Evolutionary conservation across 2,113 vertebrate genomes (phyloP), one percentile per base, ranked within the genome.

Genomic region (Myrmecobius fasciatus): DNA sequence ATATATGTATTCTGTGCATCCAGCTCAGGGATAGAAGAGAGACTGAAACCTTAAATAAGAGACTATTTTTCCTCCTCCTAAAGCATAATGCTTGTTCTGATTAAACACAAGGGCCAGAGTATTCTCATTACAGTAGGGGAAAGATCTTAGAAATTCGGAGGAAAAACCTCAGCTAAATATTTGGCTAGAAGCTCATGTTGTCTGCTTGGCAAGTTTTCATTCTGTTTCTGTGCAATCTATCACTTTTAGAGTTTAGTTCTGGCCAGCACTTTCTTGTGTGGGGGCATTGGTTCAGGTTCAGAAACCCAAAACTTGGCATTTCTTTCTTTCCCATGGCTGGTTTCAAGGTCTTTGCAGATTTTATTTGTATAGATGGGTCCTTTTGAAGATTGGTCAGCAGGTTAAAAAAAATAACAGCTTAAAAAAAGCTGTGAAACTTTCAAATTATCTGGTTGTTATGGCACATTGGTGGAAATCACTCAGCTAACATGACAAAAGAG

Each of bases 171-270:
- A 49, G 48, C 52, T 60, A 46, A 22, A 8, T 51, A 52, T 51
- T 31, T 92, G 93, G 94, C 51, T 91, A 51, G 60, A 92, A 93
- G 47, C 46, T 91, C 3, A 3, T 52, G 11, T 43, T 75, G 25
- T 56, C 91, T 31, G 49, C 20, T 91, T 95, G 92, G 91, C 91
- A 25, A 43, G 53, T 89, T 92, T 94, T 20, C 48, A 28, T 91
- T 60, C 54, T 83, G 46, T 91, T 43, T 91, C 93, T 92, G 43
- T 28, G 83, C 25, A 49, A 49, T 89, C 46, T 91, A 26, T 89
- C 17, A 0, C 28, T 20, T 83, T 93, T 92, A 2, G 49, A 47
- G 24, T 46, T 43, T 9, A n/a, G 83, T 25, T 91, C 89, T 91
- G 31, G 11, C 53, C 53, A 52, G 48, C 46, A 90, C 25, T 52